Evolutionary conservation across 2,888 invertebrate species (phyloP), one percentile per base, ranked within the genome.

Genomic region (Sericinus montela): DNA sequence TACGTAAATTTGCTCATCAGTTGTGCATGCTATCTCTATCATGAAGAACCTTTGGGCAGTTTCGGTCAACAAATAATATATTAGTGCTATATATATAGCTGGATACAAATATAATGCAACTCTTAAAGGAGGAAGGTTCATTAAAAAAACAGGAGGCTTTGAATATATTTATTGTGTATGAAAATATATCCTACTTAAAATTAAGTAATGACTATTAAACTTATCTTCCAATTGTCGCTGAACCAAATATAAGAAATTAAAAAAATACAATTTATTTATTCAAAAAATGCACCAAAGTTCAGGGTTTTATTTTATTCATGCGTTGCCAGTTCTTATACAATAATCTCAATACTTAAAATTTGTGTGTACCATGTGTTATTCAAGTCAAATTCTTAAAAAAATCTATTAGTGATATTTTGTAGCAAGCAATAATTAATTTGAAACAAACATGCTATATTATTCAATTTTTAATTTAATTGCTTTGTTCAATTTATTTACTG

Each of bases 151-250:
- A 43, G 57, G 56, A 54, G 53, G 53, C 60, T 72, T 74, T 71
- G 57, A 62, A 62, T 60, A 61, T 67, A 67, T 75, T 85, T 83
- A 85, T 76, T 83, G 72, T 62, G 69, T 83, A 83, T 39, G 80
- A 84, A 84, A 84, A 81, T 80, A 85, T 79, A 81, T 73, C 78
- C 80, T 84, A 85, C 67, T 79, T 82, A 81, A 75, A 74, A 80
- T 75, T 77, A 83, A 73, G 76, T 77, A 75, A 72, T 71, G 67
- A 60, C 55, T 59, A 53, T 56, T 55, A 53, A 56, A 59, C 59
- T 60, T 56, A 59, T 56, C 59, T 62, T 59, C 45, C 50, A 45
- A 32, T 38, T 39, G 19, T 36, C 25, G 28, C 34, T 40, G 25
- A 10, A 16, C 19, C 45, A 43, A 43, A 19, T 3, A 19, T 19